Conservation (phyloP, 2,888 invertebrate species). For the Drosophila niveifrons region DNA sequence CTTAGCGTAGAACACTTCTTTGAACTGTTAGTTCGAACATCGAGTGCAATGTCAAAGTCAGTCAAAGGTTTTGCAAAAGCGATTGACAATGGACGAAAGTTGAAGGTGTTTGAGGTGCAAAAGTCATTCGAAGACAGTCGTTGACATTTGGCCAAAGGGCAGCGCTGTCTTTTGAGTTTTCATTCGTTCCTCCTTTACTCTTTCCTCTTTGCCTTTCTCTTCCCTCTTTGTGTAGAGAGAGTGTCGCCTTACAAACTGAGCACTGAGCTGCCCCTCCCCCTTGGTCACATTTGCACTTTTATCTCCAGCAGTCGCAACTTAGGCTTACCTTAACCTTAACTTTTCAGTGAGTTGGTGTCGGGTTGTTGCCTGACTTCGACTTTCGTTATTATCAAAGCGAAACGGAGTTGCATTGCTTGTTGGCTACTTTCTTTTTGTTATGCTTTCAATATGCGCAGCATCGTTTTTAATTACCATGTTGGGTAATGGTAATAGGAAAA, state of each 20-base stretch:
- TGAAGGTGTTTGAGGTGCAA: constrained; percentile 20
- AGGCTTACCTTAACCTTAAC: not conserved
- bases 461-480: constrained; percentile 47
- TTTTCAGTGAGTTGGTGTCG: constrained; percentile 59
- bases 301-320: constrained; percentile 50
- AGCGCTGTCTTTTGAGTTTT: constrained; percentile 28
- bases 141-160: constrained; percentile 41
- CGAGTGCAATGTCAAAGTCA: constrained; percentile 5
- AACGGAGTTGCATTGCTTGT: constrained; percentile 1
- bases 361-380: constrained; percentile 56
- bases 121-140: constrained; percentile 27
- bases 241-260: constrained; percentile 19
- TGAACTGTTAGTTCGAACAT: too few relatives aligned
- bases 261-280: not conserved
- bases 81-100: constrained; percentile 19
- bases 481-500: too few relatives aligned
- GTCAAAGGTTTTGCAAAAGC: constrained; percentile 9
- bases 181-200: constrained; percentile 14
- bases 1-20: too few relatives aligned
- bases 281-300: constrained; percentile 35
- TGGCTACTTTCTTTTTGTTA: constrained; percentile 3
- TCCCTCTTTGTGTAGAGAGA: not conserved
- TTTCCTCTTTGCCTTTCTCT: not conserved
- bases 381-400: constrained; percentile 58
- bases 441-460: constrained; percentile 19